Conservation (phyloP, 2,113 vertebrate species). For the Neodontobutis hainanensis region DNA sequence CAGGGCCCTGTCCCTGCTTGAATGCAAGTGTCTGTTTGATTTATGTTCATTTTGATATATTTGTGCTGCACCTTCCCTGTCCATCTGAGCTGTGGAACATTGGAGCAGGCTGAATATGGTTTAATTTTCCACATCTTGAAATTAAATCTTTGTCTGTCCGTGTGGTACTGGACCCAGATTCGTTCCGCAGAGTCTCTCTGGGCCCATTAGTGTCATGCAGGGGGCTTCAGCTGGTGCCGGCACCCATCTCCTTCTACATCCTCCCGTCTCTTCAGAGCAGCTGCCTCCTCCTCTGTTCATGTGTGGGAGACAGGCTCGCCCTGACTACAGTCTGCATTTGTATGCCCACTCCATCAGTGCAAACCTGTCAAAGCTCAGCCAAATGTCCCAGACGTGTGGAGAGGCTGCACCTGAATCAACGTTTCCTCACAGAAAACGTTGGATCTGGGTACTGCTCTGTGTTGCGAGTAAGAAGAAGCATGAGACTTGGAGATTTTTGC, state of each 20-base stretch:
- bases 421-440: neutral
- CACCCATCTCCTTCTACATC: slow-evolving; percentile 52
- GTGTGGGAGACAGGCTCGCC: no score
- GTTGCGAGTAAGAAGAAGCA: no score
- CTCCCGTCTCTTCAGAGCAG: slow-evolving; percentile 55
- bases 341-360: neutral
- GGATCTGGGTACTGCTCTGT: no score
- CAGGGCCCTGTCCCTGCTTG: no score
- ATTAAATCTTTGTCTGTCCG: no score
- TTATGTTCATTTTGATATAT: no score
- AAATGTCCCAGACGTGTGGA: neutral
- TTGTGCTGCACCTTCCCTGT: no score
- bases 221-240: slow-evolving; percentile 44
- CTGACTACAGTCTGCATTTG: no score
- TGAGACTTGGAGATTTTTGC: no score
- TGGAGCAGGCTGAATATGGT: neutral
- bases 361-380: neutral
- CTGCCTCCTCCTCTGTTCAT: slow-evolving; percentile 6
- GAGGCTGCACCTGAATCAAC: neutral
- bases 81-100: no score
- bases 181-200: slow-evolving; percentile 26
- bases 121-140: neutral
- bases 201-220: slow-evolving; percentile 60
- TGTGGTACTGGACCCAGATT: slow-evolving; percentile 31
- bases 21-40: no score